Conservation (phyloP, 2,113 vertebrate genomes). For the Salvator merianae region DNA sequence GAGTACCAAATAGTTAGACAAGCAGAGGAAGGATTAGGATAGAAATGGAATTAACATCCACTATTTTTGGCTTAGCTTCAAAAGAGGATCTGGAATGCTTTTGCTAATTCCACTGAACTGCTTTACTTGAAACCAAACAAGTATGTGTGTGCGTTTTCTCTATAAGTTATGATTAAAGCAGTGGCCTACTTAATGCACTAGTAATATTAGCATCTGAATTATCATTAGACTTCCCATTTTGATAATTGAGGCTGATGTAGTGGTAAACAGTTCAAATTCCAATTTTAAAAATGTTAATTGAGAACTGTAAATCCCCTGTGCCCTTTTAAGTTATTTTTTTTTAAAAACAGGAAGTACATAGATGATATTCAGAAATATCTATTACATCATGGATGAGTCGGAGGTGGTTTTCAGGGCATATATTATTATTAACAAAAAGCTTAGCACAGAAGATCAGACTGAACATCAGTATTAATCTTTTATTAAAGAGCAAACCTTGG, state of each 20-base stretch:
- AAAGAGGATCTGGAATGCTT: slow-evolving; percentile 69
- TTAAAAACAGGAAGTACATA: not conserved
- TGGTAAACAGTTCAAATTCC: not conserved
- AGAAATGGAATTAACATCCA: slow-evolving; percentile 75
- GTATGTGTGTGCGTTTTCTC: slow-evolving; percentile 41
- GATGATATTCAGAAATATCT: not conserved
- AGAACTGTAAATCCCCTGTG: no score
- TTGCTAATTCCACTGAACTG: slow-evolving; percentile 72
- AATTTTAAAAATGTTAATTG: not conserved
- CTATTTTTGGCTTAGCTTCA: slow-evolving; percentile 76
- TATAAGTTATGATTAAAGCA: slow-evolving; percentile 69
- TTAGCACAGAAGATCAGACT: not conserved
- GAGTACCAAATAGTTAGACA: slow-evolving; percentile 56
- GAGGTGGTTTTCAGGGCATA: slow-evolving; percentile 6
- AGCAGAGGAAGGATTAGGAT: slow-evolving; percentile 66
- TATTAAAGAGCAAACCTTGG: not conserved
- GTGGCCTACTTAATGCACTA: slow-evolving; percentile 61
- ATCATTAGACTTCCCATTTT: slow-evolving; percentile 19
- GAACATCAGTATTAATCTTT: not conserved
- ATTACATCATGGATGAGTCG: not conserved
- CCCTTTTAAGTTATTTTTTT: not conserved
- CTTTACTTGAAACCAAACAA: slow-evolving; percentile 60
- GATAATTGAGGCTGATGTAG: not conserved
- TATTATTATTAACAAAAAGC: not conserved
- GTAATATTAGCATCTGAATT: slow-evolving; percentile 33